These are phyloP conservation scores for Eira barbara DNA, from an alignment of 2,113 vertebrate genomes.

Conservation along the genomic window DNA sequence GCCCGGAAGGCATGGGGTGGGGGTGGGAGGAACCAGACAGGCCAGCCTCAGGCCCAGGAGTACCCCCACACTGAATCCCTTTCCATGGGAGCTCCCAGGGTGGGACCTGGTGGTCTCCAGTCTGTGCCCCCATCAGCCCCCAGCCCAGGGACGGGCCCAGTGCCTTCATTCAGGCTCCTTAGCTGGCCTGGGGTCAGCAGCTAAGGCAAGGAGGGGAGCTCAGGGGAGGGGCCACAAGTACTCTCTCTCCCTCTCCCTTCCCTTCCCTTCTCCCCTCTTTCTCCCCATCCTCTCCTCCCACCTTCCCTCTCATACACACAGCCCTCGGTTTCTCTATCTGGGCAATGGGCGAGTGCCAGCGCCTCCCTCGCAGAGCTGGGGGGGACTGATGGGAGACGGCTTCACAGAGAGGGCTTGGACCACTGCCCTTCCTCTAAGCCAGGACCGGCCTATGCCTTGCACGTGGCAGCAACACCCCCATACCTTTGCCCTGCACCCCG, in stretches of 20 bases:
- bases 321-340: not conserved
- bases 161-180: not conserved
- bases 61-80: too few relatives aligned
- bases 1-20: not conserved
- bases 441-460: not conserved
- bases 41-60: not conserved
- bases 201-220: not conserved
- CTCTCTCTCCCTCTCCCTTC: fast-evolving
- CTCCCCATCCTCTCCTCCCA: too few relatives aligned
- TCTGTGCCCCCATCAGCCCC: too few relatives aligned
- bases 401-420: not conserved
- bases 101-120: not conserved
- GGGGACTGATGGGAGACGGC: not conserved
- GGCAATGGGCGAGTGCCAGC: not conserved
- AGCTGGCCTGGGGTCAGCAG: too few relatives aligned
- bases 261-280: fast-evolving
- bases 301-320: not conserved
- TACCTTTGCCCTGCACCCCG: not conserved
- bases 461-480: fast-evolving
- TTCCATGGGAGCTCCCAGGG: not conserved
- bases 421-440: not conserved
- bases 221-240: not conserved
- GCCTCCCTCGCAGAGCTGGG: not conserved
- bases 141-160: not conserved
- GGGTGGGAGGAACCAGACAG: too few relatives aligned